Base-by-base conservation (phyloP, 2,888 invertebrate species). In the Crepidodera aurea region DNA sequence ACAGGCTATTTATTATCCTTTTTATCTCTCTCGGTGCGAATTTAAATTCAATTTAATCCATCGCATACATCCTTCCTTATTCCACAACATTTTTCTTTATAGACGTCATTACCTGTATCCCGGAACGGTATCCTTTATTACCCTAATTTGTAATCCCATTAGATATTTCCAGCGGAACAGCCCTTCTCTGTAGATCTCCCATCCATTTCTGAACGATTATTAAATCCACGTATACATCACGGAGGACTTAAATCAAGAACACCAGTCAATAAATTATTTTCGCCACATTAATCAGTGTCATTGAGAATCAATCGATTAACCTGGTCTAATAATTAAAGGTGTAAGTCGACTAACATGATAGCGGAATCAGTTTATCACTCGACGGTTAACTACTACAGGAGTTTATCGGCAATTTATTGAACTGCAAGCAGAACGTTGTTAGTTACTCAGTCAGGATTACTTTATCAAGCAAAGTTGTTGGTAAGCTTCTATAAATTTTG, bases 281-380 rank as follows among this genome's bases (percentile, higher is more conserved):
- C 58, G 54, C 55, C 16, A 59, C 64, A 59, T 65, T 59, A 54
- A 61, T 65, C 58, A 48, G 50, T 37, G 58, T 65, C 58, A 32
- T 51, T 44, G 50, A 19, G 42, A 54, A 55, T 61, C 55, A 51
- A 62, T 62, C 65, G 55, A 59, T 55, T 58, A 60, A 56, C 54
- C 50, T 54, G 32, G 50, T 42, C 56, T 46, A 46, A 62, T 62
- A 62, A 57, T 39, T 44, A 39, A 22, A 51, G 57, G 22, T 42
- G 39, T 22, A 42, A 25, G 51, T 44, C 46, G 37, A 22, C 27
- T 13, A 50, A 22, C 46, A 55, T 34, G 34, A 16, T 46, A 15
- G 29, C 19, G n/a, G 19, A 25, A 34, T 12, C 39, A 15, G 51
- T 60, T 60, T 61, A 44, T 55, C 44, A 44, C 42, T 42, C 51